Conservation (phyloP, 2,888 invertebrate species). For the Chrysodeixis includens region DNA sequence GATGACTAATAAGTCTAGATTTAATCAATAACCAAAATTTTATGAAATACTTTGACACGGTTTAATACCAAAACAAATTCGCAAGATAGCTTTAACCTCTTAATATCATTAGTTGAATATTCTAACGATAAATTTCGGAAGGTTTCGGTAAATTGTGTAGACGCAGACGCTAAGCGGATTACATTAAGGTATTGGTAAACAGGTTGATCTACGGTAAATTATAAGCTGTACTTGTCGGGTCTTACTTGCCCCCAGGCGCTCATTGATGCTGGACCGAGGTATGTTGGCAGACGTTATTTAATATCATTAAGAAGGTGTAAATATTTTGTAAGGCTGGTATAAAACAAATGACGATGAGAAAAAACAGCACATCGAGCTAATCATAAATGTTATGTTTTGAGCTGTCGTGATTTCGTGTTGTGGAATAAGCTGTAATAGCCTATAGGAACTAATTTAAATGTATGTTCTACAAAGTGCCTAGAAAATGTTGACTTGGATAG, state of each 20-base stretch:
- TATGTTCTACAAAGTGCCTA: too few relatives aligned
- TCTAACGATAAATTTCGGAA: slow-evolving; percentile 5
- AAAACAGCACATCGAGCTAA: too few relatives aligned
- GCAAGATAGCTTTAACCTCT: background rate
- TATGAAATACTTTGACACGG: background rate
- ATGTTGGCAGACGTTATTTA: background rate
- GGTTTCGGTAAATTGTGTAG: slow-evolving; percentile 7
- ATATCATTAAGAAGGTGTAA: background rate
- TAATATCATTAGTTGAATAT: slow-evolving; percentile 2
- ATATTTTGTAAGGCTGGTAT: background rate
- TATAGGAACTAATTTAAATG: too few relatives aligned
- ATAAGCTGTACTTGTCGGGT: background rate
- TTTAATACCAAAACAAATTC: background rate
- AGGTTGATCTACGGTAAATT: slow-evolving; percentile 7
- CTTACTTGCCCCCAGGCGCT: background rate
- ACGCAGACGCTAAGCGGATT: slow-evolving; percentile 5
- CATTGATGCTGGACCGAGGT: background rate
- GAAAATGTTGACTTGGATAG: too few relatives aligned
- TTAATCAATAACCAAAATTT: too few relatives aligned
- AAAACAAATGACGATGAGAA: too few relatives aligned
- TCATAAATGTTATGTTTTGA: too few relatives aligned
- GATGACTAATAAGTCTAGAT: too few relatives aligned
- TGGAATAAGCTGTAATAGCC: too few relatives aligned
- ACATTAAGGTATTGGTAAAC: slow-evolving; percentile 7
- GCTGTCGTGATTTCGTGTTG: too few relatives aligned